These are phyloP conservation scores for Crepidodera aurea DNA, from an alignment of 2,888 invertebrate species.

Conservation along the genomic window DNA sequence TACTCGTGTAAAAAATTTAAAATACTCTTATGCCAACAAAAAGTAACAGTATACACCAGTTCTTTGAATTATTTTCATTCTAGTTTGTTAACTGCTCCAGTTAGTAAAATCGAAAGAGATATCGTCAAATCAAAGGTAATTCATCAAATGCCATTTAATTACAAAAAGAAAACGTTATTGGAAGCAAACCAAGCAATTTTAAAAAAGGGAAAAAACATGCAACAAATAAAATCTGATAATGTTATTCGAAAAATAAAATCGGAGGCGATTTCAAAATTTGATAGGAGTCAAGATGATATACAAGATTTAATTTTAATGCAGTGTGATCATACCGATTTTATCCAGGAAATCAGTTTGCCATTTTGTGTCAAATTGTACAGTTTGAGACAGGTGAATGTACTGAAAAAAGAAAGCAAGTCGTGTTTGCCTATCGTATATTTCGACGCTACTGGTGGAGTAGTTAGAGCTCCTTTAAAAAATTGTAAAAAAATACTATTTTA, in stretches of 20 bases:
- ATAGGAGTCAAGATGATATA: constrained; percentile 29
- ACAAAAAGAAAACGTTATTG: constrained; percentile 16
- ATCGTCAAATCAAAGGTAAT: constrained; percentile 11
- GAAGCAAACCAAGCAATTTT: background rate
- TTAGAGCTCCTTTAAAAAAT: constrained; percentile 25
- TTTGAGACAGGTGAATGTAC: constrained; percentile 31
- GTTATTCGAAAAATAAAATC: constrained; percentile 36
- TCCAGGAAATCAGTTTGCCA: constrained; percentile 36
- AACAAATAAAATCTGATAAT: constrained; percentile 34
- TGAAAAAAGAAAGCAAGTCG: constrained; percentile 26
- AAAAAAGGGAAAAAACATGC: constrained; percentile 23
- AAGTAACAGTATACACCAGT: constrained; percentile 3
- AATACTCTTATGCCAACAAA: background rate
- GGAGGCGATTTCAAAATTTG: constrained; percentile 26
- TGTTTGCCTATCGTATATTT: constrained; percentile 34
- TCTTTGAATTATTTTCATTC: constrained; percentile 22
- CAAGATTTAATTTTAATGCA: constrained; percentile 33
- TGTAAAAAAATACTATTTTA: constrained; percentile 35
- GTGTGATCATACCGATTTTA: constrained; percentile 36
- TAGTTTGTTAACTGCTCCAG: constrained; percentile 1
- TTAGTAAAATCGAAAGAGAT: constrained; percentile 18
- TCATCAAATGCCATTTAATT: constrained; percentile 14
- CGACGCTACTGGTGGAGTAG: constrained; percentile 41
- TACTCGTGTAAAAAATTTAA: constrained; percentile 25
- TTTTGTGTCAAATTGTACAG: constrained; percentile 40